Evolutionary conservation across 1,140 invertebrate species (phyloP).

Genomic region (Drosophila albomicans): DNA sequence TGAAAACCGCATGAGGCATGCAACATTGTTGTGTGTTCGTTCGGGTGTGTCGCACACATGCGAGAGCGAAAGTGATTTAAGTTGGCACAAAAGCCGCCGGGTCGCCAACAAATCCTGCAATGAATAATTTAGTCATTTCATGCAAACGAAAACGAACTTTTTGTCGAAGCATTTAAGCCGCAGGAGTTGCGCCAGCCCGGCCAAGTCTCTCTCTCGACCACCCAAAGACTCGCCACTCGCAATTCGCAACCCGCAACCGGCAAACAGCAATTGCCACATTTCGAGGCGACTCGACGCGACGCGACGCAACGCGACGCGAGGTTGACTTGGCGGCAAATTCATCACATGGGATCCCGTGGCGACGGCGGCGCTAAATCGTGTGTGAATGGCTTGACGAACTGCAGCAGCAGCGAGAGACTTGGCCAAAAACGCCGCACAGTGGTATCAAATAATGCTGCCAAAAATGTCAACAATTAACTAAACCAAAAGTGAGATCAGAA

Average conservation of each 20-base stretch:
- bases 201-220: slow-evolving; percentile 51
- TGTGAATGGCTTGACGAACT: slow-evolving; percentile 78
- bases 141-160: slow-evolving; percentile 61
- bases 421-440: slow-evolving; percentile 44
- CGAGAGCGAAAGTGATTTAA: slow-evolving; percentile 78
- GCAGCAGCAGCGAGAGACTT: slow-evolving; percentile 59
- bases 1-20: slow-evolving; percentile 9
- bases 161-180: slow-evolving; percentile 77
- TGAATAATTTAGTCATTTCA: slow-evolving; percentile 81
- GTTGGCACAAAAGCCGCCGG: slow-evolving; percentile 32
- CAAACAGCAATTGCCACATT: not conserved
- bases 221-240: slow-evolving; percentile 50
- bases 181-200: slow-evolving; percentile 61
- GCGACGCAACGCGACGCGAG: slow-evolving; percentile 39
- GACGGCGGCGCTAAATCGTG: slow-evolving; percentile 67
- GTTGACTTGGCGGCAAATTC: slow-evolving; percentile 79
- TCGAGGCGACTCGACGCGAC: no score
- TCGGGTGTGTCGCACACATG: slow-evolving; percentile 30
- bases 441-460: not conserved
- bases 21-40: slow-evolving; percentile 3
- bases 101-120: slow-evolving; percentile 68
- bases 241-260: not conserved
- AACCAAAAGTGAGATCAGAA: no score
- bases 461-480: not conserved
- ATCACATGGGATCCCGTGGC: slow-evolving; percentile 75